Conservation (phyloP, 2,113 vertebrate genomes). For the Macquaria ambigua region DNA sequence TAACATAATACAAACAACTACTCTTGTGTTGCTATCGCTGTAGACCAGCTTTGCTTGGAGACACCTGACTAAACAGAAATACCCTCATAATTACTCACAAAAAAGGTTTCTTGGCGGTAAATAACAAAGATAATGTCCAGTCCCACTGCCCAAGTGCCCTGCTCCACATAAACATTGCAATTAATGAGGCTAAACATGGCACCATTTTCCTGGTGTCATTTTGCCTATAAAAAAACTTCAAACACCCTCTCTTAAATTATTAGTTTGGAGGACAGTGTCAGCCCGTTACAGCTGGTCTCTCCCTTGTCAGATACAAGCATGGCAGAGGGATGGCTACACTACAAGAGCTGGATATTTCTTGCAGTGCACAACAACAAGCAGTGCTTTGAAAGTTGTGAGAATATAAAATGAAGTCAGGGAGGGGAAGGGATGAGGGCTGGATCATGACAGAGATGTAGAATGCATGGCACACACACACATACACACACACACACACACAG, state of each 20-base stretch:
- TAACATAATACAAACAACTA: constrained; percentile 13
- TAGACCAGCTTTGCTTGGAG: constrained; percentile 47
- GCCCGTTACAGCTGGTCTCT: not conserved
- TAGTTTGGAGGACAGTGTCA: not conserved
- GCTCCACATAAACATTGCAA: constrained; percentile 57
- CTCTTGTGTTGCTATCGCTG: constrained; percentile 34
- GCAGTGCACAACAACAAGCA: constrained; percentile 22
- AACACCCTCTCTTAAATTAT: constrained; percentile 29
- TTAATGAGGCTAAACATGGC: constrained; percentile 50
- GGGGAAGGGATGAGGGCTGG: constrained; percentile 9
- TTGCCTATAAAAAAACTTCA: not conserved
- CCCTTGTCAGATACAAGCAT: constrained; percentile 5
- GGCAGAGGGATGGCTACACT: constrained; percentile 4
- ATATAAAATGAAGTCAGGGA: constrained; percentile 43
- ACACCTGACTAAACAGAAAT: constrained; percentile 56
- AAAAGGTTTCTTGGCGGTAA: constrained; percentile 31
- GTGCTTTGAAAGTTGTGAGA: constrained; percentile 43
- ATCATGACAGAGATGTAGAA: constrained; percentile 40
- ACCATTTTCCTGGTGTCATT: constrained; percentile 41
- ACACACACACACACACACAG: constrained; percentile 16
- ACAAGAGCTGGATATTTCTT: constrained; percentile 18
- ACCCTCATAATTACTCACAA: constrained; percentile 50
- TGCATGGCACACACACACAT: constrained; percentile 16
- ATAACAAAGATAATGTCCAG: constrained; percentile 52
- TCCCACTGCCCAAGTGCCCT: constrained; percentile 14